Evolutionary conservation across 2,113 vertebrate genomes (phyloP), one percentile per base, ranked within the genome.

Genomic region (Gavialis gangeticus): DNA sequence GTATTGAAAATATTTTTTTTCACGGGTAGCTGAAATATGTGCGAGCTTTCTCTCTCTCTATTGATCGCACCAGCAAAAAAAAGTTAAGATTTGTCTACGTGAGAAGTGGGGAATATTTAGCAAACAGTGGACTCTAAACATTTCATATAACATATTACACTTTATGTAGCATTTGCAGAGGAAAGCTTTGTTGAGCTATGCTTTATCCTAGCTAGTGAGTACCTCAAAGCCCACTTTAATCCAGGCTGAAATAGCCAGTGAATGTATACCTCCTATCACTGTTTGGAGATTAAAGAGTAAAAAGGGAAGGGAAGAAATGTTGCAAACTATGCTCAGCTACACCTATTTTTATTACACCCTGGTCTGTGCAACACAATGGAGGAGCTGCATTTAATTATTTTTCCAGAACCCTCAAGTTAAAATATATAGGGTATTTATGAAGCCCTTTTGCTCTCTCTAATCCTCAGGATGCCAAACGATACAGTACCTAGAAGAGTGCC

Each of bases 71-170:
- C 37, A 91, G 67, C 69, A 59, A 82, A 71, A 84, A 87, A 81
- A 95, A 92, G 90, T 97, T 97, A 92, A 60, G 63, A 88, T 97
- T 97, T 97, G 95, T 97, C 97, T 97, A 96, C 34, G 94, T 87
- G 93, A 95, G 86, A 90, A 84, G 84, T 87, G 94, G 88, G 46
- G 95, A 96, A 94, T 79, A 60, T 97, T 97, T 97, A 97, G 94
- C 56, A 97, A 97, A 93, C 93, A 17, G 37, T 89, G 79, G 82
- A 87, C 81, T 93, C 87, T 87, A 95, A 98, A 96, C 34, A 62
- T 82, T 89, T 95, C 90, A 17, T 91, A 24, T 95, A 90, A 89
- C 62, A 3, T 34, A 7, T 66, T 94, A 25, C 21, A 34, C 78
- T 95, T 94, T 84, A 85, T 13, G 57, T 73, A 67, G 60, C 66